A percentile compares a stretch with the other conserved stretches of the same genome.
These are phyloP conservation scores for Neoascia interrupta DNA, from an alignment of 2,888 invertebrate genomes.

Conservation along the genomic window DNA sequence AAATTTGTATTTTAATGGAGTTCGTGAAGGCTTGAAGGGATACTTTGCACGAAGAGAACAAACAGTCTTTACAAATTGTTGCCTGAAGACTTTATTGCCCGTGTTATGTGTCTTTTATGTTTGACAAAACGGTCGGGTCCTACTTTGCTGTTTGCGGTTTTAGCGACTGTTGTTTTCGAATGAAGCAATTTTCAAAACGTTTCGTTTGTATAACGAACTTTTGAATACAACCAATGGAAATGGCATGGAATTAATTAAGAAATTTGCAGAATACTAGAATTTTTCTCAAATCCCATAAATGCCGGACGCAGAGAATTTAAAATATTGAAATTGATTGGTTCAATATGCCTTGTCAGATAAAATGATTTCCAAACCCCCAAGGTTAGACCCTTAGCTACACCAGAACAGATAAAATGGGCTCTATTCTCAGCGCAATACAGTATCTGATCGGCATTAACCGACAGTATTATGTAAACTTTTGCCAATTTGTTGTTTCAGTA, in stretches of 20 bases:
- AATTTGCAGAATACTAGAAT: no score
- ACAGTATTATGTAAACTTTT: slow-evolving; percentile 36
- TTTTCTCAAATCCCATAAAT: no score
- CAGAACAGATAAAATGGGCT: slow-evolving; percentile 14
- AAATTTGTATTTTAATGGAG: slow-evolving; percentile 32
- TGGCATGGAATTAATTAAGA: no score
- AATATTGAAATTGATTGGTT: no score
- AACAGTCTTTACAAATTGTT: slow-evolving; percentile 1
- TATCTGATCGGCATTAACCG: slow-evolving; percentile 34
- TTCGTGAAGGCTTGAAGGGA: slow-evolving; percentile 32
- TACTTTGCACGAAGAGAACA: neutral
- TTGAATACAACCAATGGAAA: no score
- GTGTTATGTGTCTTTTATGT: slow-evolving; percentile 22
- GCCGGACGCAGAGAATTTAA: no score
- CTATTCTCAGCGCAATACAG: slow-evolving; percentile 16
- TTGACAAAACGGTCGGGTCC: slow-evolving; percentile 3
- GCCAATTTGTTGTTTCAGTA: slow-evolving; percentile 30
- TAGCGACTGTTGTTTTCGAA: neutral
- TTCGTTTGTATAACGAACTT: no score
- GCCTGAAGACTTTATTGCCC: neutral
- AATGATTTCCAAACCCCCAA: neutral
- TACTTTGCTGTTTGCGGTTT: neutral
- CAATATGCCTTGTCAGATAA: neutral
- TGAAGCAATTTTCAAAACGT: no score
- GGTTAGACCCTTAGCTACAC: no score